These are phyloP conservation scores for Parnassius mnemosyne DNA, from an alignment of 2,888 invertebrate species.

Conservation along the genomic window DNA sequence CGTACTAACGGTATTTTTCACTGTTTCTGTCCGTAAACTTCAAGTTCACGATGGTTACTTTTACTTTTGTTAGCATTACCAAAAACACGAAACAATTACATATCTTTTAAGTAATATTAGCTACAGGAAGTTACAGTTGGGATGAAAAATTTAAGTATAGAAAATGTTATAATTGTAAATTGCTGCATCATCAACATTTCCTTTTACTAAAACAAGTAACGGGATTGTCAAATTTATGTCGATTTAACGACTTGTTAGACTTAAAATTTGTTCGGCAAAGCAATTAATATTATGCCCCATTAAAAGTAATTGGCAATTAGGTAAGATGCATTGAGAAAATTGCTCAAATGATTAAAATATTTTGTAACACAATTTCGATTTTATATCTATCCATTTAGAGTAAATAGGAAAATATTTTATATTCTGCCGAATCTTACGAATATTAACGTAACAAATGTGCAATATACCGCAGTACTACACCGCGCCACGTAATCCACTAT, in stretches of 20 bases:
- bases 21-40: no score
- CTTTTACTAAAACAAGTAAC: slow-evolving; percentile 15
- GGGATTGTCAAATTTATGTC: slow-evolving; percentile 12
- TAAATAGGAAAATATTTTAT: neutral
- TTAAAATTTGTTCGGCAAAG: slow-evolving; percentile 23
- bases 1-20: no score
- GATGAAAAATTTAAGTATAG: no score
- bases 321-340: slow-evolving; percentile 21
- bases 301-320: slow-evolving; percentile 22
- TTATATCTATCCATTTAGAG: slow-evolving; percentile 2
- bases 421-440: neutral
- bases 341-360: slow-evolving; percentile 11
- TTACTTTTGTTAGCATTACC: no score
- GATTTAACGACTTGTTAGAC: slow-evolving; percentile 26
- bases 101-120: no score
- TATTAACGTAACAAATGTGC: neutral
- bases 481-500: neutral
- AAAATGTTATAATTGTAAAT: neutral
- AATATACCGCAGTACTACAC: neutral
- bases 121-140: no score
- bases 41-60: no score
- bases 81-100: no score
- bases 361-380: slow-evolving; percentile 16
- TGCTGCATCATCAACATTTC: neutral
- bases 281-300: slow-evolving; percentile 24